Base-by-base conservation (phyloP, 2,888 invertebrate genomes). In the Agonopterix heracliana region DNA sequence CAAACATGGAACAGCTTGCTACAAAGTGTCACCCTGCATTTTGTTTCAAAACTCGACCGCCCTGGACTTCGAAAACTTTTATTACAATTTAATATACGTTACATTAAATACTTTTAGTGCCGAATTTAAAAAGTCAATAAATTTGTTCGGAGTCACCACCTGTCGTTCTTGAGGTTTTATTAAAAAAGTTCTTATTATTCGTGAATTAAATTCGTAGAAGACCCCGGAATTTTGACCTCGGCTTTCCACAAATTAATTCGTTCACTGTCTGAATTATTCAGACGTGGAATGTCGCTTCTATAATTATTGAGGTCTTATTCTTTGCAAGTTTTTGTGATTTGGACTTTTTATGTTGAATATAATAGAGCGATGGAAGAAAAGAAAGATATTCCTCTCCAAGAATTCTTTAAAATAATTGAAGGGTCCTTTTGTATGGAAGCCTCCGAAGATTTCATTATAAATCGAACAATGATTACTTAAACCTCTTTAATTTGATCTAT, bases 111-210 rank as follows among this genome's bases (percentile, higher is more conserved):
- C 67, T 65, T 66, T 58, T 54, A 26, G 63, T 64, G 62, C 67
- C 63, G 58, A 74, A 73, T 74, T 71, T 65, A 61, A 61, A 66
- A 73, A 73, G 63, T 69, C 74, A 74, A 78, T 83, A 81, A 81
- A 81, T 83, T 78, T 71, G 60, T 54, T 54, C 41, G 7, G 53
- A 51, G 55, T 60, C 59, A 55, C 70, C 80, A 81, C 82, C 81
- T 81, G 80, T 74, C 77, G 67, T 62, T 59, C 49, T 56, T 56
- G 59, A 13, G 41, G 63, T 73, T 81, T 78, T 82, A 81, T 81
- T 81, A 81, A 83, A 83, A 82, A 83, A 82, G 78, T 81, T 81
- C 61, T 11, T 60, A 66, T 66, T 71, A 71, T 73, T 63, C 63
- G 64, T 64, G 69, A 68, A 68, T 78, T 77, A 73, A 69, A 77